Evolutionary conservation across 2,113 vertebrate species (phyloP).

Genomic region (Paralichthys olivaceus): DNA sequence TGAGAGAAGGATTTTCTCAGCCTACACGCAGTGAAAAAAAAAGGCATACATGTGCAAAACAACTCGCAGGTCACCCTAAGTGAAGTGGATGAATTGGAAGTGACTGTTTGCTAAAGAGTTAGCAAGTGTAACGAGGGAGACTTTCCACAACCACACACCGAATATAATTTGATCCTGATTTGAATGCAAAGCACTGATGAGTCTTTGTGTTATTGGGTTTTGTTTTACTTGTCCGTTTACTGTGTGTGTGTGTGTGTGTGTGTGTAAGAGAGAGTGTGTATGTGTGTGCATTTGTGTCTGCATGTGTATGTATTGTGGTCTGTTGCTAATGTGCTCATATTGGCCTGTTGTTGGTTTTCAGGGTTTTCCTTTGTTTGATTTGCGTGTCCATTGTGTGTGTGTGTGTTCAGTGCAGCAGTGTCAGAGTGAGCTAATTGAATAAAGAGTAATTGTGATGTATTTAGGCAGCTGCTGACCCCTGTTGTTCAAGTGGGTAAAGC

Average conservation of each 20-base stretch:
- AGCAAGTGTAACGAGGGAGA: not conserved
- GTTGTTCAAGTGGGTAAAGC: constrained; percentile 64
- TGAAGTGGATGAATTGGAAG: constrained; percentile 36
- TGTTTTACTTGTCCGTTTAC: not conserved
- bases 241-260: not conserved
- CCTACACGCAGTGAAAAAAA: constrained; percentile 28
- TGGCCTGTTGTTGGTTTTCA: too few relatives aligned
- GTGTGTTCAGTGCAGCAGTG: constrained; percentile 9
- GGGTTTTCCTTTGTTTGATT: not conserved
- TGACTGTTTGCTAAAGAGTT: not conserved
- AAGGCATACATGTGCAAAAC: constrained; percentile 15
- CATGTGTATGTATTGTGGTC: not conserved
- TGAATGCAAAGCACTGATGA: not conserved
- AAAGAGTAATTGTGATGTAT: constrained; percentile 71
- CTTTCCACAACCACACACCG: not conserved
- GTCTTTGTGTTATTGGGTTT: constrained; percentile 2
- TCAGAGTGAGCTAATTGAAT: constrained; percentile 65
- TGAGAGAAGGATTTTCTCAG: constrained; percentile 22
- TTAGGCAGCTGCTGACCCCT: constrained; percentile 73
- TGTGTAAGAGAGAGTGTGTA: too few relatives aligned
- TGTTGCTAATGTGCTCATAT: not conserved
- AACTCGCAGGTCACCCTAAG: constrained; percentile 18
- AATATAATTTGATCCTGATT: not conserved
- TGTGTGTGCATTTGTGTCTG: not conserved
- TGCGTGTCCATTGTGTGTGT: not conserved